Conservation (phyloP, 1,140 invertebrate genomes). For the Leptinotarsa texana region DNA sequence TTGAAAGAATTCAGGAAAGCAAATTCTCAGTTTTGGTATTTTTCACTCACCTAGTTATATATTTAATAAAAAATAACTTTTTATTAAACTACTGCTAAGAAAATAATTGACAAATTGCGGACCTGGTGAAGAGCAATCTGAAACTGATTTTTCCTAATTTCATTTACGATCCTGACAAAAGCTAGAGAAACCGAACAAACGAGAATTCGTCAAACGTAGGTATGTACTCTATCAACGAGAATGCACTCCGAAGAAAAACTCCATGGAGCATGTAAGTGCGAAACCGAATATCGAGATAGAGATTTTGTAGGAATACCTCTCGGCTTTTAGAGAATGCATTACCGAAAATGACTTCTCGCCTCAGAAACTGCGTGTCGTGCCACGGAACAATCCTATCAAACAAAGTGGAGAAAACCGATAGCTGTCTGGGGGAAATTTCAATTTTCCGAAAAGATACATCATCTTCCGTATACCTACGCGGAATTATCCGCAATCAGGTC, state of each 20-base stretch:
- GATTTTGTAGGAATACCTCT: conserved; percentile 3
- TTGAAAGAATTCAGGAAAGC: too few species aligned
- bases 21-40: too few species aligned
- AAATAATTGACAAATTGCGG: too few species aligned
- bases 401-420: conserved; percentile 3
- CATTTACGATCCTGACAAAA: too few species aligned
- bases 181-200: too few species aligned
- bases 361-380: neutral
- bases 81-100: too few species aligned
- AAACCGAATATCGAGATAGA: neutral
- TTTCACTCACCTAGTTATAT: too few species aligned
- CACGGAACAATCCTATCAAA: conserved; percentile 1
- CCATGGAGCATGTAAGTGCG: conserved; percentile 7
- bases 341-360: conserved; percentile 4
- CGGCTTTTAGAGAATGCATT: conserved; percentile 2
- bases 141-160: too few species aligned
- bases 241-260: neutral
- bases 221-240: neutral
- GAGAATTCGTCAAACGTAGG: too few species aligned
- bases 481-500: too few species aligned
- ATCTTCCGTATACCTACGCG: neutral
- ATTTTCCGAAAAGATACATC: neutral
- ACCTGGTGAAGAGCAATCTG: too few species aligned
- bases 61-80: too few species aligned
- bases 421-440: neutral